phyloP scores from a whole-genome alignment of 2,888 invertebrate species.

The Drosophila pseudotalamancana region DNA sequence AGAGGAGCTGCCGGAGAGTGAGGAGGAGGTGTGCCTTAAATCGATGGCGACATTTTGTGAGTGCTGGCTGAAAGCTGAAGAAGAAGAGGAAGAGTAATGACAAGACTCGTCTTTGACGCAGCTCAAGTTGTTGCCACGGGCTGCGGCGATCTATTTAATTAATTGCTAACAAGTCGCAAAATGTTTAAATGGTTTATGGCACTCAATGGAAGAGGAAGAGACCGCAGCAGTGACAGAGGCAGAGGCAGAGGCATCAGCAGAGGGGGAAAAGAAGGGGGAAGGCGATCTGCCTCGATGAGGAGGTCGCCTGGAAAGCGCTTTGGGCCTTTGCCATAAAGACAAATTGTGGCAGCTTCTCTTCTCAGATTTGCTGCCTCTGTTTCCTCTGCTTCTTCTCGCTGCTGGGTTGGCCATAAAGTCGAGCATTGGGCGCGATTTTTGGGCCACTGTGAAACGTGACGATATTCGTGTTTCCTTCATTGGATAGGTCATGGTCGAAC shows the following conservation, averaged over 20 bases:
- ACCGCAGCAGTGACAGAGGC: background rate
- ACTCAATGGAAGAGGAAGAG: background rate
- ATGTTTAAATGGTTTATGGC: conserved; percentile 78
- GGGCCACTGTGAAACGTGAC: conserved; percentile 15
- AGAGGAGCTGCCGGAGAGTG: background rate
- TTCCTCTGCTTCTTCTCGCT: background rate
- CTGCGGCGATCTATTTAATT: conserved; percentile 75
- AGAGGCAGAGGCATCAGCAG: background rate
- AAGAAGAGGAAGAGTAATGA: conserved; percentile 56
- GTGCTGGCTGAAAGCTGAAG: conserved; percentile 31
- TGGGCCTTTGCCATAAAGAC: conserved; percentile 65
- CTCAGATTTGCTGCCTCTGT: background rate
- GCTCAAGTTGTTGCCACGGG: conserved; percentile 54
- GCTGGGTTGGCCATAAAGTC: conserved; percentile 23
- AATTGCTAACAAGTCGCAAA: conserved; percentile 79
- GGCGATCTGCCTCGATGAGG: background rate
- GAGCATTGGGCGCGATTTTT: background rate
- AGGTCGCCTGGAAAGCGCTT: conserved; percentile 56
- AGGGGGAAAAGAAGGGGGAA: background rate
- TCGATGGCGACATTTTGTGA: conserved; percentile 57
- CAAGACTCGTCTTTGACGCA: conserved; percentile 39
- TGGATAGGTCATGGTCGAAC: conserved; percentile 14
- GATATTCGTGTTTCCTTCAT: conserved; percentile 14
- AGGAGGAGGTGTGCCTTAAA: background rate
- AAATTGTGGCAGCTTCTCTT: conserved; percentile 66